Evolutionary conservation across 2,888 invertebrate genomes (phyloP).

Genomic region (Hydrotaea diabolus): DNA sequence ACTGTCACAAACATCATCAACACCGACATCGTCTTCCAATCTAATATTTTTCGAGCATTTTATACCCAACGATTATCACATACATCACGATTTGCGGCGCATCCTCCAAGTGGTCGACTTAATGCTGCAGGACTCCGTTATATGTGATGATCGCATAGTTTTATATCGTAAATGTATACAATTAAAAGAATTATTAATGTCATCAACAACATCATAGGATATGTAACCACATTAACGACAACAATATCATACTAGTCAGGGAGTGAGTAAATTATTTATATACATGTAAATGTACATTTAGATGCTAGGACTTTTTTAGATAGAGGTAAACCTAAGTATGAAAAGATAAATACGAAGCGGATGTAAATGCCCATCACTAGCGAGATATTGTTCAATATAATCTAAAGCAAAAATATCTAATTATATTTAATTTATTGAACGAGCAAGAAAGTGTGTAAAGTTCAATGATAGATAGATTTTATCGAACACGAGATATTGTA

Average conservation of each 20-base stretch:
- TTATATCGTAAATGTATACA: conserved; percentile 67
- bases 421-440: no score
- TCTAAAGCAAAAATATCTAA: no score
- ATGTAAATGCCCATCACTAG: neutral
- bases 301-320: neutral
- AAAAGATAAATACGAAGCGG: neutral
- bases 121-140: conserved; percentile 73
- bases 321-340: neutral
- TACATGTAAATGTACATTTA: neutral
- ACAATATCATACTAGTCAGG: conserved; percentile 9
- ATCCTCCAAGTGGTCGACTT: conserved; percentile 71
- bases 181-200: conserved; percentile 57
- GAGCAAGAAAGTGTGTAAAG: no score
- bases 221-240: neutral
- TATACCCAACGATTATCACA: conserved; percentile 75
- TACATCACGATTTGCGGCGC: conserved; percentile 74
- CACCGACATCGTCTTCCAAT: conserved; percentile 66
- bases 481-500: no score
- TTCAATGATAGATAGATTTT: no score
- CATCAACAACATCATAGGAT: neutral
- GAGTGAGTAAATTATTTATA: neutral
- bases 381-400: no score
- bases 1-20: conserved; percentile 10
- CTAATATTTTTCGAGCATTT: conserved; percentile 75
- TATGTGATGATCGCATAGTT: conserved; percentile 71